Base-by-base conservation (phyloP, 2,113 vertebrate species). In the Oenanthe melanoleuca region DNA sequence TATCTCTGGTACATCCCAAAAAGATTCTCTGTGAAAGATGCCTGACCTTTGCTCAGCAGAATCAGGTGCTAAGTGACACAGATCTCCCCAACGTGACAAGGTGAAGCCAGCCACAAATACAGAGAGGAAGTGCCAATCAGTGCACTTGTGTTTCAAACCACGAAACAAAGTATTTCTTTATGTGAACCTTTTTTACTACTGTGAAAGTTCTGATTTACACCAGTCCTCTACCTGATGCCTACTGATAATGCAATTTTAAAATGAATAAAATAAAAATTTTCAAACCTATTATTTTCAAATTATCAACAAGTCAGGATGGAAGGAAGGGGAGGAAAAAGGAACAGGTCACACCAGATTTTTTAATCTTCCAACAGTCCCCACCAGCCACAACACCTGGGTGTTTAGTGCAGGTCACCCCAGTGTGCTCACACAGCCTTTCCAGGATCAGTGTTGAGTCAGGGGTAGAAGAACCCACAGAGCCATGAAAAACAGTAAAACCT, bases 351-450 rank as follows among this genome's bases (percentile, higher is more conserved):
- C 28, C 22, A 73, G 15, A 23, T 34, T 34, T 93, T 49, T 44
- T 69, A n/a, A 44, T 63, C 52, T 91, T 67, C 50, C 40, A 83
- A 11, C 52, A 86, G 45, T 38, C 31, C 25, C 42, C 44, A 52
- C 9, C 45, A 65, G 59, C 80, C 47, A 25, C 53, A 94, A 88
- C 74, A 90, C 63, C 87, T 91, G 95, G 86, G 69, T 96, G 90
- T 70, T 91, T 57, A 80, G 79, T 21, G 77, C 79, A 92, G 80
- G 91, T 97, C 96, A 95, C 82, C 92, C 96, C 96, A 95, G 69
- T 15, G 57, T 10, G 84, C 81, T 96, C 97, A 97, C 86, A 85
- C 86, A 67, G 94, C 55, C 60, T 55, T 28, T 55, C 64, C 80
- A 82, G 70, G 56, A 84, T 49, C 72, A 80, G 12, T 45, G 91